Evolutionary conservation across 2,113 vertebrate genomes (phyloP), one percentile per base, ranked within the genome.

Genomic region (Mus pahari): DNA sequence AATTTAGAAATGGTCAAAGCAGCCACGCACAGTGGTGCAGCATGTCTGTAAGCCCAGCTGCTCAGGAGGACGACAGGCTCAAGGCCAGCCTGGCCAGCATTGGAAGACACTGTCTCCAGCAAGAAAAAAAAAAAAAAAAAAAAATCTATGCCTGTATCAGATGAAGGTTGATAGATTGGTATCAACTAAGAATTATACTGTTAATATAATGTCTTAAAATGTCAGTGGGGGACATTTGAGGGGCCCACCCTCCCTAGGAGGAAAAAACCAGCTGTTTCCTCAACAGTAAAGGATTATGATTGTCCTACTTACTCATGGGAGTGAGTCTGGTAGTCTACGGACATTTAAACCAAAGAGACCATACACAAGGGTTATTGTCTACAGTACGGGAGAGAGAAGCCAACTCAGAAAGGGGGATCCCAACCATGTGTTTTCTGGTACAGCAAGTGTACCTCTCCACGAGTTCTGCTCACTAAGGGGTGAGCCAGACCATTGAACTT

Each of bases 401-500:
- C 16, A 58, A 81, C 4, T 55, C 58, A 66, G 70, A 5, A 58
- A 60, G 42, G 13, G 73, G 53, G 60, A 79, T 75, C 42, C 28
- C 6, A 90, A 14, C 7, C 53, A 1, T 13, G 3, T 26, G n/a
- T 48, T 87, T 48, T 53, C 28, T 4, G 10, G 20, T 60, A 64
- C 5, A 42, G 36, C 42, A 50, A 31, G 60, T 1, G 7, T 48
- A 33, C 31, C 55, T 89, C n/a, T 31, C 33, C 7, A 2, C 0
- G 66, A 89, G 82, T 33, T 75, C 92, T 39, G 16, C 92, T 93
- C 75, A 58, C 68, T 39, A 45, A 39, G 28, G 53, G 83, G 16
- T 1, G 31, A 58, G 55, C 50, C 9, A 42, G 36, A 4, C 36
- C 0, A 1, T 11, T 26, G 53, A 90, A 98, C 99, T 98, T 98